Conservation (phyloP, 2,797 vertebrate species). For the Melanotaenia boesemani region DNA sequence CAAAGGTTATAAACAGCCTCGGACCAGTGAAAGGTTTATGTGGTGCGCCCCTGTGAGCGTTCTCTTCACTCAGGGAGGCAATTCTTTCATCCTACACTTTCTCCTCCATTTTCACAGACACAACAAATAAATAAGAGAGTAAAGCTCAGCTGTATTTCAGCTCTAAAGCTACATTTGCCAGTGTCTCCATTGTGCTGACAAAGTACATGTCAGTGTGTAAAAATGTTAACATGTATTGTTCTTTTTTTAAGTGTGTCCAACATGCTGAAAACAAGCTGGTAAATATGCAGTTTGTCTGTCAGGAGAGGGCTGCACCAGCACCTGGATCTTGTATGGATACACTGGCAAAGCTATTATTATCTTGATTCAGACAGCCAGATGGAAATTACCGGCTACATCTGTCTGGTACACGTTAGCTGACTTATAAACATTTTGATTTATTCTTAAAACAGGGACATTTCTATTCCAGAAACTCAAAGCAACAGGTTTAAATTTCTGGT, state of each 20-base stretch:
- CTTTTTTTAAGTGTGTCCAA: slow-evolving; percentile 11
- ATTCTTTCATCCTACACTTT: slow-evolving; percentile 58
- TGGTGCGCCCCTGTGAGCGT: slow-evolving; percentile 32
- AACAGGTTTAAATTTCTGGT: slow-evolving; percentile 10
- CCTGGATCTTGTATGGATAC: slow-evolving; percentile 25
- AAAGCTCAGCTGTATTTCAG: slow-evolving; percentile 35
- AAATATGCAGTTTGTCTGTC: slow-evolving; percentile 2
- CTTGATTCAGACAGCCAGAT: slow-evolving; percentile 41
- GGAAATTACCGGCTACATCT: slow-evolving; percentile 40
- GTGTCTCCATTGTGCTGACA: slow-evolving; percentile 17
- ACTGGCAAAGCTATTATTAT: slow-evolving; percentile 42
- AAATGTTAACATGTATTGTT: slow-evolving; percentile 18
- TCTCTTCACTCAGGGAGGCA: slow-evolving; percentile 57
- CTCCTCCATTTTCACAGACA: slow-evolving; percentile 45
- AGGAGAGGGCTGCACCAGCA: background rate
- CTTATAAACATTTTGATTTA: slow-evolving; percentile 17
- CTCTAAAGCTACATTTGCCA: slow-evolving; percentile 12
- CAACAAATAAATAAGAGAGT: slow-evolving; percentile 49
- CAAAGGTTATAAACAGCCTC: slow-evolving; percentile 77
- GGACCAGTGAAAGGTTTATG: slow-evolving; percentile 72
- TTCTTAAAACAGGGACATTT: slow-evolving; percentile 15
- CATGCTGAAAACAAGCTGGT: slow-evolving; percentile 26
- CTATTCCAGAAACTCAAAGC: slow-evolving; percentile 8
- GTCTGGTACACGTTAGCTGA: slow-evolving; percentile 18
- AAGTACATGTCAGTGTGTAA: slow-evolving; percentile 41